These are phyloP conservation scores for Thalpophila matura DNA, from an alignment of 2,888 invertebrate species.

Conservation along the genomic window DNA sequence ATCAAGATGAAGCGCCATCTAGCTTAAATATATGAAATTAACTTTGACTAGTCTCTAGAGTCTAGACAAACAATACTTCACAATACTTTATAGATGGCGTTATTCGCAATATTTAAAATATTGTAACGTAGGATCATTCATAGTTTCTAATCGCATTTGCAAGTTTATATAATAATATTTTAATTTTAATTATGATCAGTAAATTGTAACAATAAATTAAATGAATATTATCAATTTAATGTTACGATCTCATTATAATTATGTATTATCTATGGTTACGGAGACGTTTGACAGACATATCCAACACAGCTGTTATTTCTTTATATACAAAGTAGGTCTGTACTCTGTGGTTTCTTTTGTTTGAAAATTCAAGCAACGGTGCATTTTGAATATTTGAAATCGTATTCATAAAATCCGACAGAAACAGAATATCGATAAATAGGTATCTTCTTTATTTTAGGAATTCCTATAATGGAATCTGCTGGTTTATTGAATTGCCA, in stretches of 20 bases:
- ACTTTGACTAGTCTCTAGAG: no score
- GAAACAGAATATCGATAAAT: constrained; percentile 10
- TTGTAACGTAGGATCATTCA: not conserved
- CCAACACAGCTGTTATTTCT: constrained; percentile 66
- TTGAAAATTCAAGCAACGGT: constrained; percentile 68
- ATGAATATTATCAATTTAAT: not conserved
- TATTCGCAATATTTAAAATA: not conserved
- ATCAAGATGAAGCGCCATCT: constrained; percentile 39
- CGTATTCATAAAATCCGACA: constrained; percentile 18
- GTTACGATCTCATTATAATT: not conserved
- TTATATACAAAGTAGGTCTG: no score
- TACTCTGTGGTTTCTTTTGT: constrained; percentile 66
- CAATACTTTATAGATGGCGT: constrained; percentile 38
- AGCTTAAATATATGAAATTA: not conserved
- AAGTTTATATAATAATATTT: not conserved
- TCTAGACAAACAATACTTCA: no score
- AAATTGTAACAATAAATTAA: not conserved
- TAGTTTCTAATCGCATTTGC: not conserved
- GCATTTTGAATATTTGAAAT: constrained; percentile 54
- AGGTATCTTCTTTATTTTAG: constrained; percentile 5
- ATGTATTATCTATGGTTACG: no score
- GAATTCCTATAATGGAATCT: constrained; percentile 70
- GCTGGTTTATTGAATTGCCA: constrained; percentile 67
- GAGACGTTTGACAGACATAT: constrained; percentile 57
- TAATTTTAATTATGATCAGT: not conserved